Evolutionary conservation across 2,888 invertebrate genomes (phyloP), one percentile per base, ranked within the genome.

Genomic region (Laothoe populi): DNA sequence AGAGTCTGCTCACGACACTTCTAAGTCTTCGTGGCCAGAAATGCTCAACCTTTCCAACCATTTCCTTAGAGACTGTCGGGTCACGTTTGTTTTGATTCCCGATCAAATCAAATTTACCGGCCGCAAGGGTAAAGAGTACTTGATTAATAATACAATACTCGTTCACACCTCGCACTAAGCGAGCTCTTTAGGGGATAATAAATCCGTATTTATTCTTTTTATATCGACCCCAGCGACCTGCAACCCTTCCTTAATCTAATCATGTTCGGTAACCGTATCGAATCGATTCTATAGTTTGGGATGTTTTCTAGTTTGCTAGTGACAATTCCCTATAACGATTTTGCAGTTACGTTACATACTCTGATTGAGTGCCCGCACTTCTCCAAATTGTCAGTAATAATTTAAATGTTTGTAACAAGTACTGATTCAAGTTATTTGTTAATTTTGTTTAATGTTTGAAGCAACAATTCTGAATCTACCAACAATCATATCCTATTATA

Each of bases 131-230:
- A 74, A 72, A 73, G 75, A 76, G 79, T 71, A 73, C 71, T 79
- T 49, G 72, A 88, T 91, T 88, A 92, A 92, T 92, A 92, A 88
- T 88, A 86, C 88, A 92, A 81, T 80, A 80, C 81, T 77, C 81
- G 87, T 91, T 90, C 90, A 79, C 92, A 91, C 92, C 88, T 91
- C 77, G 74, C 82, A 79, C 88, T 90, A 89, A 90, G 86, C 84
- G 83, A 65, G 75, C 81, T 83, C 92, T 89, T 87, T 85, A 86
- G 91, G 92, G 92, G 83, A 88, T 89, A 89, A 92, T 92, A 92
- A 92, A 92, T 92, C 91, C 90, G 86, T 91, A 90, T 92, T 92
- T 92, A 90, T 90, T 91, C 90, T 90, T 90, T 90, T 88, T 90
- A 89, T 87, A 87, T 83, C 76, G 78, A 74, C 79, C 84, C 81